These are phyloP conservation scores for Triplophysa rosa DNA, from an alignment of 2,113 vertebrate genomes.

Conservation along the genomic window DNA sequence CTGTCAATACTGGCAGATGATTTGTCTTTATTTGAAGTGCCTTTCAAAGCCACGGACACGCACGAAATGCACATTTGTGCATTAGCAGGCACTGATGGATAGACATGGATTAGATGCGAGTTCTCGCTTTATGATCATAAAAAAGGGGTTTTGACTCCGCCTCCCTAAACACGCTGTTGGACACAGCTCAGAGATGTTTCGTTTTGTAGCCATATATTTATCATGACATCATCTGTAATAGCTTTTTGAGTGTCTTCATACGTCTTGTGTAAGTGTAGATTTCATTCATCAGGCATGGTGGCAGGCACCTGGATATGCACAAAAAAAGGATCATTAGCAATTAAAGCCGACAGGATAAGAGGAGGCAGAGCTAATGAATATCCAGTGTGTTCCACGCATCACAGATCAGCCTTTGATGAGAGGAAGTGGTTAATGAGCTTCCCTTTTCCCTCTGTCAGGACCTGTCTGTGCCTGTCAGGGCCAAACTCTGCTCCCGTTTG, in stretches of 20 bases:
- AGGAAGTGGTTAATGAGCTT: constrained; percentile 57
- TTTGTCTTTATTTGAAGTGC: constrained; percentile 60
- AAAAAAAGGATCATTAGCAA: constrained; percentile 53
- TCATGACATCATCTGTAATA: not conserved
- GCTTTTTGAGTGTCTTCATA: constrained; percentile 22
- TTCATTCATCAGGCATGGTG: constrained; percentile 36
- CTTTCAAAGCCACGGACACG: constrained; percentile 38
- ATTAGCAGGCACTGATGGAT: constrained; percentile 49
- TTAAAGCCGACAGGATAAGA: constrained; percentile 50
- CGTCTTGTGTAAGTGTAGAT: constrained; percentile 29
- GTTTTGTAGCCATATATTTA: not conserved
- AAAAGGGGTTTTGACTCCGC: not conserved
- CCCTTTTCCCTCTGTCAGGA: constrained; percentile 42
- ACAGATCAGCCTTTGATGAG: constrained; percentile 56
- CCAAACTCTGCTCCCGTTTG: constrained; percentile 54
- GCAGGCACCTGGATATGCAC: constrained; percentile 26
- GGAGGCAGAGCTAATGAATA: constrained; percentile 58
- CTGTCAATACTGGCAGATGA: constrained; percentile 56
- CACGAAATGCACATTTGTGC: constrained; percentile 32
- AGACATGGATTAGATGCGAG: constrained; percentile 14
- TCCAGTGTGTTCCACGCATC: constrained; percentile 49
- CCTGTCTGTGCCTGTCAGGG: constrained; percentile 6
- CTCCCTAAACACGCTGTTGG: not conserved
- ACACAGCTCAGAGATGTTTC: not conserved
- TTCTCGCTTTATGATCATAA: not conserved